These are phyloP conservation scores for Patella depressa DNA, from an alignment of 2,888 invertebrate species.

Conservation along the genomic window DNA sequence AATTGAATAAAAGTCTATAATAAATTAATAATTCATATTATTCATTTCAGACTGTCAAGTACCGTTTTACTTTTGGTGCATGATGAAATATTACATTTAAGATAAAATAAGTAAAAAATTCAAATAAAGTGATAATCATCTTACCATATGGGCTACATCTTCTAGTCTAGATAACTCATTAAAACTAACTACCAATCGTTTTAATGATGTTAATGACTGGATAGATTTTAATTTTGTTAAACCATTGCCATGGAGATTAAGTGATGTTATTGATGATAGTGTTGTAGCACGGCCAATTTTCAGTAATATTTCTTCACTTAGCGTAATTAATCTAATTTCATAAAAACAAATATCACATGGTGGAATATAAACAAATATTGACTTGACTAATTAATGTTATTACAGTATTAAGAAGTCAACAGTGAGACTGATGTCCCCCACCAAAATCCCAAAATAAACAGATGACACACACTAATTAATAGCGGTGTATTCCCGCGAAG, in stretches of 20 bases:
- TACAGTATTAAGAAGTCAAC: background rate
- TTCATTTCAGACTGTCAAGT: too few relatives aligned
- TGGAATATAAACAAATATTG: too few relatives aligned
- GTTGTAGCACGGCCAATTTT: slow-evolving; percentile 48
- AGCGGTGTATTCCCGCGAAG: too few relatives aligned
- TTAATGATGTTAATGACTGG: slow-evolving; percentile 53
- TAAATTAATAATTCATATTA: too few relatives aligned
- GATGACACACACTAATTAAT: too few relatives aligned
- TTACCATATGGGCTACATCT: slow-evolving; percentile 66
- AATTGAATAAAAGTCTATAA: too few relatives aligned
- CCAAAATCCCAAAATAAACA: background rate
- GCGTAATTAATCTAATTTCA: slow-evolving; percentile 49
- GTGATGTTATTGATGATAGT: slow-evolving; percentile 53
- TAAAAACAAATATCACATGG: slow-evolving; percentile 5
- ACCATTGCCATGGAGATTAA: slow-evolving; percentile 68
- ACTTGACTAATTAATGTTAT: too few relatives aligned
- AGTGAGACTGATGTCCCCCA: slow-evolving; percentile 8
- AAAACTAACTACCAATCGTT: slow-evolving; percentile 65
- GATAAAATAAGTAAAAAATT: too few relatives aligned
- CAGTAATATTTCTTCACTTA: slow-evolving; percentile 63
- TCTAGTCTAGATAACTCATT: slow-evolving; percentile 68
- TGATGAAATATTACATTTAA: too few relatives aligned
- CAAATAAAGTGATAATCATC: slow-evolving; percentile 12
- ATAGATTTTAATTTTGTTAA: slow-evolving; percentile 59
- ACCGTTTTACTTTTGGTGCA: too few relatives aligned